phyloP scores from a whole-genome alignment of 2,888 invertebrate species.

The Tinea semifulvella region DNA sequence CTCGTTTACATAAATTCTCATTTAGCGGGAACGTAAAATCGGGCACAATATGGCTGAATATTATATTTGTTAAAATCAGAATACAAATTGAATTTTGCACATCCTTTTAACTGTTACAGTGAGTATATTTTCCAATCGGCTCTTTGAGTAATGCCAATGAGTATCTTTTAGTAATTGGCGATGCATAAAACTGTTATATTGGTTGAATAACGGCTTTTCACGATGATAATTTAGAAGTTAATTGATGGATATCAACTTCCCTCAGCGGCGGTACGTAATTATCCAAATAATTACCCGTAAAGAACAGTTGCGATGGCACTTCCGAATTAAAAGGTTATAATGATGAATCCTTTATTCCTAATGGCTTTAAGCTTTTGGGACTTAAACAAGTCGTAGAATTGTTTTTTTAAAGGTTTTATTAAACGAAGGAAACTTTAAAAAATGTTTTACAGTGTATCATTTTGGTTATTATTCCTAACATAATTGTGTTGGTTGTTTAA shows the following conservation, averaged over 20 bases:
- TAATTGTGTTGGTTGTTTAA: too few species aligned
- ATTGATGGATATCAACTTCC: constrained; percentile 21
- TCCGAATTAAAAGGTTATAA: constrained; percentile 19
- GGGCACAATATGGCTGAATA: background rate
- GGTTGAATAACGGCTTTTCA: constrained; percentile 11
- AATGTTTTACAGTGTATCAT: too few species aligned
- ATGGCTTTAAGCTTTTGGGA: background rate
- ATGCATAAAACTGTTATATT: constrained; percentile 10
- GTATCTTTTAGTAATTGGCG: constrained; percentile 5
- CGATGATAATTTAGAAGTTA: constrained; percentile 16
- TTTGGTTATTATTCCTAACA: too few species aligned
- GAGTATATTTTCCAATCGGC: background rate
- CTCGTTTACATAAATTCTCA: too few species aligned
- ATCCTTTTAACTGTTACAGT: constrained; percentile 4
- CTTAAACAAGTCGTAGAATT: too few species aligned
- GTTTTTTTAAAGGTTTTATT: too few species aligned
- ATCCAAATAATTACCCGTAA: constrained; percentile 31
- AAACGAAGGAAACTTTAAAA: too few species aligned
- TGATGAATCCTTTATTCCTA: background rate
- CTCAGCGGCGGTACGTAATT: constrained; percentile 28
- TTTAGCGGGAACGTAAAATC: background rate
- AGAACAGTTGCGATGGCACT: constrained; percentile 29
- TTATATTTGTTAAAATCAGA: constrained; percentile 8
- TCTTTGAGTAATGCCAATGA: background rate
- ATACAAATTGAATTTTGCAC: constrained; percentile 3